Conservation (phyloP, 2,113 vertebrate species). For the Onychostruthus taczanowskii region DNA sequence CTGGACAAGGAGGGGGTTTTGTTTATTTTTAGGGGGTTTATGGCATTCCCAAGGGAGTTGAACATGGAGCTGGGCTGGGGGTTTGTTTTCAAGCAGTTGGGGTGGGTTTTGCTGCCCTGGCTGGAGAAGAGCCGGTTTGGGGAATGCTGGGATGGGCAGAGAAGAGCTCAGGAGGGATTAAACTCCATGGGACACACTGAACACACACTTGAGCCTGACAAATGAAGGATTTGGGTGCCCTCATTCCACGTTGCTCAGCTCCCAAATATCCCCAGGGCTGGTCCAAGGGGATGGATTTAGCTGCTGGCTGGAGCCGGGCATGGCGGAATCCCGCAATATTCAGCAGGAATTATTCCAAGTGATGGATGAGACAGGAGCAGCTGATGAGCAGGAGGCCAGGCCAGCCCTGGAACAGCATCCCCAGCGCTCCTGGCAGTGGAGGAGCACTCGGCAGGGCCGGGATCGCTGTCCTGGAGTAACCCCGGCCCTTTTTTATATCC, state of each 20-base stretch:
- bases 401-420: neutral
- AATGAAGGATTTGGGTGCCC: neutral
- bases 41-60: neutral
- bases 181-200: neutral
- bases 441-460: neutral
- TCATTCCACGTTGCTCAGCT: rapidly evolving
- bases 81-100: neutral
- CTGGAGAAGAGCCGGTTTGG: neutral
- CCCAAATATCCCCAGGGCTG: neutral
- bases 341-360: neutral
- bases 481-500: neutral
- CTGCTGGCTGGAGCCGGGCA: neutral
- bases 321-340: rapidly evolving
- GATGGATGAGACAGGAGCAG: neutral
- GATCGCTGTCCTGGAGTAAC: neutral
- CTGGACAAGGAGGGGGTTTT: neutral
- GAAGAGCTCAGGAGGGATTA: neutral
- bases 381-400: neutral
- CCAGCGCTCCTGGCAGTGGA: neutral
- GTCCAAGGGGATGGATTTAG: neutral
- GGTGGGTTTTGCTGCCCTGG: neutral
- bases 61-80: neutral
- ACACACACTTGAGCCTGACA: neutral
- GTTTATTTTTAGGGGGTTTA: neutral
- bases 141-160: neutral